phyloP scores from a whole-genome alignment of 35 echinoderm and acorn worm species.

The Heliocidaris erythrogramma region DNA sequence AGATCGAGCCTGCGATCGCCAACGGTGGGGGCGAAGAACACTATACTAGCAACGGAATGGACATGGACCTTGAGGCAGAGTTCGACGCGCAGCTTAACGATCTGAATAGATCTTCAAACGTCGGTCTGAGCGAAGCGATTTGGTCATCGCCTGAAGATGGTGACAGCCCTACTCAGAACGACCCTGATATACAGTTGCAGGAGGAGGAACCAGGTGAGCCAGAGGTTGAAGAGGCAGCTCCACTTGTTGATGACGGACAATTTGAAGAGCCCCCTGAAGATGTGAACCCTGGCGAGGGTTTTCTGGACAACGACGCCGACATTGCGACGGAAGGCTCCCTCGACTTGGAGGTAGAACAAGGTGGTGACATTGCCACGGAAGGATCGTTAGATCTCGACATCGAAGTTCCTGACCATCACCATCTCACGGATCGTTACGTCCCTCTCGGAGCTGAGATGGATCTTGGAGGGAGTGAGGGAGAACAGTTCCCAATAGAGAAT shows the following conservation, averaged over 20 bases:
- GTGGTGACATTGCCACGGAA: conserved; percentile 24
- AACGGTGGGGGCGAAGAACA: background rate
- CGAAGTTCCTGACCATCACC: background rate
- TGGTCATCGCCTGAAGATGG: conserved; percentile 26
- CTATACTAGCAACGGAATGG: conserved; percentile 19
- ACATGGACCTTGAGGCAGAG: conserved; percentile 6
- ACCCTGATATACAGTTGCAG: background rate
- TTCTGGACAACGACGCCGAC: background rate
- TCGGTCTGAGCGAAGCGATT: background rate
- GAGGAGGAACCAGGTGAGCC: background rate
- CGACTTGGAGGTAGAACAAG: conserved; percentile 15
- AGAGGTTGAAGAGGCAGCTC: background rate
- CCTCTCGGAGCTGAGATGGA: background rate
- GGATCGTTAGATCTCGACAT: conserved; percentile 38
- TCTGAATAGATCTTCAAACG: conserved; percentile 8
- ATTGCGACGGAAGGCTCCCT: conserved; percentile 34
- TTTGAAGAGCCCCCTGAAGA: background rate
- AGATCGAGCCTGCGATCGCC: conserved; percentile 4
- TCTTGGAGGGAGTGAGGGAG: background rate
- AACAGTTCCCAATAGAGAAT: background rate
- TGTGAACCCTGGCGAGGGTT: background rate
- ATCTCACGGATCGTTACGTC: background rate
- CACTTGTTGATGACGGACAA: background rate
- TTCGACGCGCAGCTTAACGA: conserved; percentile 41
- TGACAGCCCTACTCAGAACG: background rate